Evolutionary conservation across 92 coral and sea anemone genomes (phyloP).

Genomic region (Phenganax marumi): DNA sequence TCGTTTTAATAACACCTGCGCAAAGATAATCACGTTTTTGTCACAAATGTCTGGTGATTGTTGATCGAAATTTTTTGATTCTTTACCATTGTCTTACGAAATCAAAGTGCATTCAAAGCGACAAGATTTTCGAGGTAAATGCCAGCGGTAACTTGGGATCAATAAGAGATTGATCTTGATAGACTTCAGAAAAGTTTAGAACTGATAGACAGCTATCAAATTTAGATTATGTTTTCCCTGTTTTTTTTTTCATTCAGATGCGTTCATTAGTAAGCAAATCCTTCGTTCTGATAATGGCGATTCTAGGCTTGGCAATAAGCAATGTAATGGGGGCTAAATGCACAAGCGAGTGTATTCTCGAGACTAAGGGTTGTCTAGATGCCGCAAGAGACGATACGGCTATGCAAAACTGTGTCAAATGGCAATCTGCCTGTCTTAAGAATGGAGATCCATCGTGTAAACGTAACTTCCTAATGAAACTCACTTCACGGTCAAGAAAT

Average conservation of each 20-base stretch:
- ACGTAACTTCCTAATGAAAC: background rate
- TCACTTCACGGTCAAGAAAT: background rate
- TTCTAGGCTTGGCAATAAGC: background rate
- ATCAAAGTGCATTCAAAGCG: too few relatives aligned
- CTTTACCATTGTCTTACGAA: too few relatives aligned
- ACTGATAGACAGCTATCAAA: background rate
- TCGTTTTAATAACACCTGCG: too few relatives aligned
- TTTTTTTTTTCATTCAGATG: background rate
- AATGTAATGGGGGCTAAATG: background rate
- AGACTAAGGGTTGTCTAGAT: background rate
- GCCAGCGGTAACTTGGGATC: too few relatives aligned
- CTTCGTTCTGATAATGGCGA: background rate
- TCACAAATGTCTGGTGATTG: too few relatives aligned
- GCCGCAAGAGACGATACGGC: background rate
- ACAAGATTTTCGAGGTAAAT: too few relatives aligned
- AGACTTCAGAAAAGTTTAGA: background rate
- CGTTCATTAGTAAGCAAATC: background rate
- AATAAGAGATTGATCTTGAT: too few relatives aligned
- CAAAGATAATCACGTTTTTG: too few relatives aligned
- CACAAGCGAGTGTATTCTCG: background rate
- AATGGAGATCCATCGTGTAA: too few relatives aligned
- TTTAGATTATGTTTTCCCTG: background rate
- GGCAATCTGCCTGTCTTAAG: background rate
- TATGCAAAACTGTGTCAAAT: background rate
- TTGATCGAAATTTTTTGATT: too few relatives aligned